These are phyloP conservation scores for Catharus ustulatus DNA, from an alignment of 2,797 vertebrate genomes.

Conservation along the genomic window DNA sequence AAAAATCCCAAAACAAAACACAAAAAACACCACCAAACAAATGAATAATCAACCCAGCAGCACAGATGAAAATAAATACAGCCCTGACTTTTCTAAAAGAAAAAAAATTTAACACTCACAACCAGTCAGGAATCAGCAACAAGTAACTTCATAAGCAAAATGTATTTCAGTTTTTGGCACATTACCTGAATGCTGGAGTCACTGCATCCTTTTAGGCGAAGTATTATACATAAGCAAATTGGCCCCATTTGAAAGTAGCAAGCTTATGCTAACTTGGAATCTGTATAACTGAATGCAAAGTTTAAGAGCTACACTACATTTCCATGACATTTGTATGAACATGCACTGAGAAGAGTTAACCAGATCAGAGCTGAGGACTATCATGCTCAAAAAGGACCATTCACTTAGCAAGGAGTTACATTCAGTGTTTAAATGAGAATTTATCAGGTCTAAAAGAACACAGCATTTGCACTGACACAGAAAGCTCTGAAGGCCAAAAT, in stretches of 20 bases:
- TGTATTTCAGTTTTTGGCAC: background rate
- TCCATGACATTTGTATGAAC: background rate
- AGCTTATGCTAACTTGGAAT: background rate
- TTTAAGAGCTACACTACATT: background rate
- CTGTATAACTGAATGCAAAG: background rate
- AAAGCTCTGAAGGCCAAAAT: background rate
- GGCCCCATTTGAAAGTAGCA: background rate
- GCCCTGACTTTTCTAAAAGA: background rate
- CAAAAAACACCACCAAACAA: background rate
- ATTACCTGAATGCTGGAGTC: background rate
- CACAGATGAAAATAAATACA: background rate
- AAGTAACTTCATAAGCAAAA: background rate
- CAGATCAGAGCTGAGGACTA: background rate
- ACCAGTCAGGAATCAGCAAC: background rate
- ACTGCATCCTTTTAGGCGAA: background rate
- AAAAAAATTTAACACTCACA: background rate
- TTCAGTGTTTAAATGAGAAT: background rate
- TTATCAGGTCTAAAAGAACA: background rate
- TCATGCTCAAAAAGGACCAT: background rate
- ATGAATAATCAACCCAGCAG: background rate
- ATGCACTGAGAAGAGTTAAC: background rate
- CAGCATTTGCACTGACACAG: background rate
- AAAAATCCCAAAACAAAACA: background rate
- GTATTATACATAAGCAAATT: background rate
- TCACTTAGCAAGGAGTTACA: background rate